Conservation (phyloP, 1,140 invertebrate genomes). For the Drosophila watanabei region DNA sequence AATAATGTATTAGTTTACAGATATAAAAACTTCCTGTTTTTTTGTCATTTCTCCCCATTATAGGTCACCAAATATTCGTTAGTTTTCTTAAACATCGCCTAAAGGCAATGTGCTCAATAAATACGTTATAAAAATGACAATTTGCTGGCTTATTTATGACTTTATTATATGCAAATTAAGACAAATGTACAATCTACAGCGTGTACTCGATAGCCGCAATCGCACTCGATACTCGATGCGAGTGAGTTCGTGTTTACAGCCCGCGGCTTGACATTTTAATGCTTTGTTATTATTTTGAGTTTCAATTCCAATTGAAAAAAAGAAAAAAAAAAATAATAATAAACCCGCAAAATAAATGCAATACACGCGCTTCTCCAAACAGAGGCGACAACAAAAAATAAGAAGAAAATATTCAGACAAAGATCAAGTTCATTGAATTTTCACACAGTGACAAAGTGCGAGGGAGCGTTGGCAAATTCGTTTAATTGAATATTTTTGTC, state of each 20-base stretch:
- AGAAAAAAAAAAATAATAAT: conserved; percentile 6
- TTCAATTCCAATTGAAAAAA: conserved; percentile 52
- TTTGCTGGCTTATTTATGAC: conserved; percentile 76
- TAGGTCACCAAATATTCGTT: conserved; percentile 38
- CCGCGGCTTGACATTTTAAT: conserved; percentile 63
- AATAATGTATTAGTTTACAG: not conserved
- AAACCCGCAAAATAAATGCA: conserved; percentile 42
- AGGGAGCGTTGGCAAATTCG: conserved; percentile 38
- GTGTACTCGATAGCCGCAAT: conserved; percentile 42
- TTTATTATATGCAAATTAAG: conserved; percentile 82
- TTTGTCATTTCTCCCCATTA: not conserved
- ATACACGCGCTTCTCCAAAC: conserved; percentile 46
- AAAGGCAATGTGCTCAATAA: conserved; percentile 66
- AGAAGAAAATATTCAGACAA: conserved; percentile 32
- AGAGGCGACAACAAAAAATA: conserved; percentile 7
- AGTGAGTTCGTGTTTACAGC: conserved; percentile 62
- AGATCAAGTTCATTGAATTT: conserved; percentile 83
- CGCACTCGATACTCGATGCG: conserved; percentile 27
- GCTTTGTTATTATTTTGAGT: conserved; percentile 70
- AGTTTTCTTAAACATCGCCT: not conserved
- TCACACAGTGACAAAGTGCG: conserved; percentile 53
- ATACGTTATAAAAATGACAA: conserved; percentile 75
- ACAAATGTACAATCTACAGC: conserved; percentile 59
- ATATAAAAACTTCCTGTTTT: not conserved
- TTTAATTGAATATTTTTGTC: conserved; percentile 78